Evolutionary conservation across 2,888 invertebrate species (phyloP), one percentile per base, ranked within the genome.

Genomic region (Suillia variegata): DNA sequence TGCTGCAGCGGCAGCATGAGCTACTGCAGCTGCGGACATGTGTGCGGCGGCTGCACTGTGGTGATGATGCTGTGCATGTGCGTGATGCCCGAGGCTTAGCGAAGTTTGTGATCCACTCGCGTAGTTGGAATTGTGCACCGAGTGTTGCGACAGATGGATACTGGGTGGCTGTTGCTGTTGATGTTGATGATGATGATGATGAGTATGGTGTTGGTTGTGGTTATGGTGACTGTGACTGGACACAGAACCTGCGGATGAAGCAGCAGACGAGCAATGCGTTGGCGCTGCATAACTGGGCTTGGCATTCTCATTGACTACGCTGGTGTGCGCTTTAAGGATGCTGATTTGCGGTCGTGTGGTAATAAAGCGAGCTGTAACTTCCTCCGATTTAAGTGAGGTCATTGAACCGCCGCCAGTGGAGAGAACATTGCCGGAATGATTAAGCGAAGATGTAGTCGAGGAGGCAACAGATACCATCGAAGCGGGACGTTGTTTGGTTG

Each of bases 271-370:
- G 54, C 71, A 75, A 31, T 71, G 70, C 1, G 83, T 80, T 10
- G 85, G 84, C 13, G 84, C 83, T 2, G 86, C 85, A 74, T 84
- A 87, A 69, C 85, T 85, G 18, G 86, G 86, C 56, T 88, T 86
- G 51, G 88, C 86, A 56, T 86, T 86, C 5, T 86, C 83, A 65
- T 85, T 86, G 4, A 91, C 87, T 62, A 88, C 85, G 57, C 88
- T 89, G 0, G 91, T 88, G 76, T 91, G 91, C 10, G 92, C 91
- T 72, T 89, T 91, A 20, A 91, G 83, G 63, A 92, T 88, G 75
- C 87, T 91, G 57, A 90, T 89, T 80, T 90, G 89, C 0, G 92
- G 89, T 63, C 90, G 86, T 0, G 90, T 89, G 24, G 90, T 91
- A 33, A 92, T 90, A 66, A 92, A 89, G 64, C 92, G 84, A 0